Evolutionary conservation across 1,140 invertebrate species (phyloP).

Genomic region (Bombus superbus): DNA sequence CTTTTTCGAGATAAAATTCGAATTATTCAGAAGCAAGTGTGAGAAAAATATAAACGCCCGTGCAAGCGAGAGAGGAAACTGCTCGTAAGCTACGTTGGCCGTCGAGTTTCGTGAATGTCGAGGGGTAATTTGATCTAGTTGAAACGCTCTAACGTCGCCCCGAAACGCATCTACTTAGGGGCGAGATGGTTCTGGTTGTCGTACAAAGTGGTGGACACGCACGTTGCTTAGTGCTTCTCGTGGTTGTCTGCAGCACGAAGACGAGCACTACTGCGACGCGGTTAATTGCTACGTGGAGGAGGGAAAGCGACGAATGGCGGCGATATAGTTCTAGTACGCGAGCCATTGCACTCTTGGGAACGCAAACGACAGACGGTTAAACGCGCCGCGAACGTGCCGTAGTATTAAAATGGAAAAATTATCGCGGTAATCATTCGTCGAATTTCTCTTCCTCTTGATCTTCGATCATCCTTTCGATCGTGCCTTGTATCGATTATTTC

Average conservation of each 20-base stretch:
- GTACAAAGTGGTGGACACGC: slow-evolving; percentile 65
- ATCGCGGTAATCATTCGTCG: slow-evolving; percentile 7
- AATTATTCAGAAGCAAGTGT: neutral
- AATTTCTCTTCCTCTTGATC: neutral
- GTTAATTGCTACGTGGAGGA: slow-evolving; percentile 67
- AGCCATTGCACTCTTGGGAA: slow-evolving; percentile 41
- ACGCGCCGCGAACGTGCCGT: slow-evolving; percentile 14
- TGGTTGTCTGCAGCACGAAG: slow-evolving; percentile 47
- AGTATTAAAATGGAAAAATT: slow-evolving; percentile 15
- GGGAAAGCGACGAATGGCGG: slow-evolving; percentile 44
- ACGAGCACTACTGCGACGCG: slow-evolving; percentile 57
- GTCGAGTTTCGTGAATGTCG: slow-evolving; percentile 21
- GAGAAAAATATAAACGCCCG: neutral
- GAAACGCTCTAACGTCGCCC: slow-evolving; percentile 55
- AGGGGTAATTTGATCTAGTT: slow-evolving; percentile 60
- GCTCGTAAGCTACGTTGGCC: neutral
- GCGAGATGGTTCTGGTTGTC: slow-evolving; percentile 44
- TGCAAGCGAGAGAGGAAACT: neutral
- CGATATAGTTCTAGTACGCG: slow-evolving; percentile 23
- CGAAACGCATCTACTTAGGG: slow-evolving; percentile 56
- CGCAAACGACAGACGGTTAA: slow-evolving; percentile 38
- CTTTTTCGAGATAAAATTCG: neutral
- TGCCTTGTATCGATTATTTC: neutral
- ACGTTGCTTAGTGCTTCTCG: slow-evolving; percentile 51
- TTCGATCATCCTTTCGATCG: neutral